Percentiles rank a stretch among this genome's conserved stretches.
Evolutionary conservation across 2,888 invertebrate genomes (phyloP).

Genomic region (Yponomeuta evonymella): DNA sequence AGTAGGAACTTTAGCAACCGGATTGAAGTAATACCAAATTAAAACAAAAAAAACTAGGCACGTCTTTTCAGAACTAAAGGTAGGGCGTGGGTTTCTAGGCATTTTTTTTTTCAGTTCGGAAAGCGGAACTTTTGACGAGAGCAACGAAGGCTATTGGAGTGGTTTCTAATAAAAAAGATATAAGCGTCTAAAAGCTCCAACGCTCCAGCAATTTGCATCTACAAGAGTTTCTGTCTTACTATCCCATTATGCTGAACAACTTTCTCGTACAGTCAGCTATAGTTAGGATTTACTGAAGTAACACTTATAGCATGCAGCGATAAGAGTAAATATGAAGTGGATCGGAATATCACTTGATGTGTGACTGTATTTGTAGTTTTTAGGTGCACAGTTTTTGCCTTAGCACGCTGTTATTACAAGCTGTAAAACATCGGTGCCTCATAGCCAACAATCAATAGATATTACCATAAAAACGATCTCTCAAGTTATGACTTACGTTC

Average conservation of each 20-base stretch:
- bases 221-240: background rate
- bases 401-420: conserved; percentile 15
- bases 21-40: too few relatives aligned
- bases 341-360: too few relatives aligned
- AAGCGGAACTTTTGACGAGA: too few relatives aligned
- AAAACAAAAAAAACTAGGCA: too few relatives aligned
- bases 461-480: conserved; percentile 13
- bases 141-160: too few relatives aligned
- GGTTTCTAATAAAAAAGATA: background rate
- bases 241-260: background rate
- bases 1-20: too few relatives aligned
- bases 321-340: too few relatives aligned
- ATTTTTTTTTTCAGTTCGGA: too few relatives aligned
- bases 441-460: conserved; percentile 13
- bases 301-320: too few relatives aligned
- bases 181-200: background rate
- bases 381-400: conserved; percentile 4
- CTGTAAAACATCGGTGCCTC: conserved; percentile 16
- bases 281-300: too few relatives aligned
- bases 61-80: too few relatives aligned
- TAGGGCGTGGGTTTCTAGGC: too few relatives aligned
- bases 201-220: background rate
- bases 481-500: background rate
- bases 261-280: background rate
- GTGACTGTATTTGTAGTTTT: background rate